A percentile compares a stretch with the other conserved stretches of the same genome.
Conservation (phyloP, 2,113 vertebrate species). For the Meriones unguiculatus region DNA sequence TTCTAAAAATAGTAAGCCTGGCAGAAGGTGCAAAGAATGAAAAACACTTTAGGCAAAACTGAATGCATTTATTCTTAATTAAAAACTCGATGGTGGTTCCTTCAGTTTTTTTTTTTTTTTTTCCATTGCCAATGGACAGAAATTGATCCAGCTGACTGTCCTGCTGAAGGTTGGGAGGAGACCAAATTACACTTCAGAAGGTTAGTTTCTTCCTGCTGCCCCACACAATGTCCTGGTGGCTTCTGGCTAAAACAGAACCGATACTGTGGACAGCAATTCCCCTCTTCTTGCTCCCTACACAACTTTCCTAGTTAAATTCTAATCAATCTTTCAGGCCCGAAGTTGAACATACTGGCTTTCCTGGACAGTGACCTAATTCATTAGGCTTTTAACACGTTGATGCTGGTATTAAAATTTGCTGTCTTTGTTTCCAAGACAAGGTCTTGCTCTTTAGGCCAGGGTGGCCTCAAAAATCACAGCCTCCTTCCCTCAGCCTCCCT, state of each 20-base stretch:
- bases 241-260: conserved; percentile 74
- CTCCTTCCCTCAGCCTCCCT: background rate
- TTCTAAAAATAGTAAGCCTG: conserved; percentile 57
- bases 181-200: conserved; percentile 84
- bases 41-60: background rate
- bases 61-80: conserved; percentile 55
- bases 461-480: background rate
- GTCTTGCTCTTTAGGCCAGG: background rate
- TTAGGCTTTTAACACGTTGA: conserved; percentile 61
- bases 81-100: conserved; percentile 52
- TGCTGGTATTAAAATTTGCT: background rate
- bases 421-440: background rate
- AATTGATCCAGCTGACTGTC: conserved; percentile 76
- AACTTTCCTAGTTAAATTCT: background rate
- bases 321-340: background rate
- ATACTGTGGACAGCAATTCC: background rate
- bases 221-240: conserved; percentile 73
- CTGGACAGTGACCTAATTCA: background rate
- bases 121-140: conserved; percentile 79
- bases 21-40: background rate
- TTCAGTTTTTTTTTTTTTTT: conserved; percentile 75
- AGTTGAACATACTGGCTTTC: background rate
- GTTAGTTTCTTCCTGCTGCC: conserved; percentile 84
- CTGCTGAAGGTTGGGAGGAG: conserved; percentile 84
- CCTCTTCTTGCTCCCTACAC: background rate